Evolutionary conservation across 1,140 invertebrate genomes (phyloP), one percentile per base, ranked within the genome.

Genomic region (Drosophila mayri): DNA sequence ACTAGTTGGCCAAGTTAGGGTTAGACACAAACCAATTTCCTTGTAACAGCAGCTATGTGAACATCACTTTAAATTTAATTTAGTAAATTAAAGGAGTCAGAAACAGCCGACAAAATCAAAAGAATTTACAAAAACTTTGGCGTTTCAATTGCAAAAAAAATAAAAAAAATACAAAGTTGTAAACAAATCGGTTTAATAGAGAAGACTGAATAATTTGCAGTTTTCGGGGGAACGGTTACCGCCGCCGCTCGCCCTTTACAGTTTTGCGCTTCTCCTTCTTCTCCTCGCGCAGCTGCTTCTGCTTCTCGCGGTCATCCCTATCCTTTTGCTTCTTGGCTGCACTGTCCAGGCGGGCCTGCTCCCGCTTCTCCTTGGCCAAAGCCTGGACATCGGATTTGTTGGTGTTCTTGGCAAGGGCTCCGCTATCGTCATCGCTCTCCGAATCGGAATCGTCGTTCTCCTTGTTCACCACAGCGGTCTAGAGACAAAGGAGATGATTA

Each of bases 251-350:
- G 12, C 96, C 96, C 93, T 98, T 98, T 79, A 96, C 95, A 86
- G 97, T 97, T 92, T 97, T 97, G 22, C 97, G 95, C 85, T 97
- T 98, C 79, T 97, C 97, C 88, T 97, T 97, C 76, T 97, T 97
- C 22, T 98, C 97, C 93, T 97, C 96, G 84, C 95, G 95, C 43
- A 96, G 77, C 90, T 97, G 96, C 90, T 97, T 97, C 91, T 98
- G 97, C 90, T 97, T 97, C 35, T 93, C 92, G 4, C 97, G 94
- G 90, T 98, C 97, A 81, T 97, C 97, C 93, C 96, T 97, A 79
- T 98, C 97, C 86, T 97, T 97, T 82, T 97, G 97, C 83, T 97
- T 97, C 77, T 98, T 98, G 73, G 95, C 95, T 67, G 96, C 95
- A 80, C 96, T 96, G 28, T 97, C 97, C 16, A 94, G 87, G 79